Evolutionary conservation across 2,888 invertebrate genomes (phyloP).

Genomic region (Pyrochroa serraticornis): DNA sequence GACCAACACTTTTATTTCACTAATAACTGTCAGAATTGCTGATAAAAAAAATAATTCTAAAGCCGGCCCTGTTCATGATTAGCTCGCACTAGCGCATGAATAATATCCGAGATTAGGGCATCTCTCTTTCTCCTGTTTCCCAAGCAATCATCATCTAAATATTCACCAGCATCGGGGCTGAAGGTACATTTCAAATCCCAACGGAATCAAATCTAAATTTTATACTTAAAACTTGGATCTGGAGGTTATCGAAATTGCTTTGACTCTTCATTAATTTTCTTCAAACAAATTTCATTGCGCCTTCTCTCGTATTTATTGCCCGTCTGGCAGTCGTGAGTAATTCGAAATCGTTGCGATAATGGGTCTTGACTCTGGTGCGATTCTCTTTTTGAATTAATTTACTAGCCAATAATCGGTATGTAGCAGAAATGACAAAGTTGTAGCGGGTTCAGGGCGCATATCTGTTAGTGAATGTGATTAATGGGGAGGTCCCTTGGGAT

Average conservation of each 20-base stretch:
- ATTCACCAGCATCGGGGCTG: conserved; percentile 33
- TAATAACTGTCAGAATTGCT: no score
- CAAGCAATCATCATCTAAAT: conserved; percentile 36
- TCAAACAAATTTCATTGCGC: conserved; percentile 5
- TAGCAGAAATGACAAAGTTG: conserved; percentile 49
- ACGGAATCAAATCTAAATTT: conserved; percentile 33
- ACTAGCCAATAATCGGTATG: conserved; percentile 45
- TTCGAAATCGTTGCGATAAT: not conserved
- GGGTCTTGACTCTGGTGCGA: no score
- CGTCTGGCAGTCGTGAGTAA: no score
- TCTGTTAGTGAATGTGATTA: conserved; percentile 58
- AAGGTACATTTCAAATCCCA: conserved; percentile 31
- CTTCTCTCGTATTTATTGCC: no score
- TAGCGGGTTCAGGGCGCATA: conserved; percentile 47
- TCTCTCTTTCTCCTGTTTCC: conserved; percentile 28
- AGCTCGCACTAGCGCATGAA: conserved; percentile 33
- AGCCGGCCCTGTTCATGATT: conserved; percentile 27
- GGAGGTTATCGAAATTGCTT: conserved; percentile 31
- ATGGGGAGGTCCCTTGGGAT: conserved; percentile 56
- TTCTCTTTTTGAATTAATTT: not conserved
- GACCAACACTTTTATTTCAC: no score
- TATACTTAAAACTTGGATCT: conserved; percentile 32
- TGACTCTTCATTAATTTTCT: conserved; percentile 27
- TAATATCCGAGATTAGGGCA: conserved; percentile 29
- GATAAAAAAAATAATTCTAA: no score